Percentiles rank a stretch among this genome's conserved stretches.
Evolutionary conservation across 2,797 vertebrate genomes (phyloP).

Genomic region (Pachyuromys duprasi): DNA sequence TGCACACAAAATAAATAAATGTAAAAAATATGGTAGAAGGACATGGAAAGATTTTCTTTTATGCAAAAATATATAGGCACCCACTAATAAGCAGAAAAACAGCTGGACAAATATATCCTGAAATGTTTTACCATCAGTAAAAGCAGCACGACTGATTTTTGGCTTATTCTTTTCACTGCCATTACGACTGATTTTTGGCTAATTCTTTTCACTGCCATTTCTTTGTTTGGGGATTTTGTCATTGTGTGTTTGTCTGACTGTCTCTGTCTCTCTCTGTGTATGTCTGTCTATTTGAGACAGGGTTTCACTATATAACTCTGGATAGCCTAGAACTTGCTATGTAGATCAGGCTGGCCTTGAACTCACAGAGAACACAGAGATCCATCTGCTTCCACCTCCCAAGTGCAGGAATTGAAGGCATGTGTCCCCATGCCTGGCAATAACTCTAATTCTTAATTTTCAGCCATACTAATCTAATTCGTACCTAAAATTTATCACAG

Average conservation of each 20-base stretch:
- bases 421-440: background rate
- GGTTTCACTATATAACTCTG: background rate
- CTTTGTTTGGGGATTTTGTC: background rate
- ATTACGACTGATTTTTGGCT: background rate
- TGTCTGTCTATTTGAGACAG: background rate
- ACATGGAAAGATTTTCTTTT: background rate
- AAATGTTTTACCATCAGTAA: background rate
- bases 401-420: background rate
- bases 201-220: background rate
- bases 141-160: background rate
- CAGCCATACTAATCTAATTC: background rate
- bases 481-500: background rate
- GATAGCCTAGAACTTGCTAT: background rate
- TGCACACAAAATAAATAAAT: background rate
- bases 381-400: background rate
- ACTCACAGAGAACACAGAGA: background rate
- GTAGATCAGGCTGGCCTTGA: background rate
- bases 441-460: constrained; percentile 44
- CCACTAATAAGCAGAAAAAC: background rate
- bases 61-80: background rate
- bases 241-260: background rate
- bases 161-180: background rate
- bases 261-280: no score
- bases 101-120: background rate
- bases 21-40: background rate